A percentile compares a stretch with the other conserved stretches of the same genome.
Evolutionary conservation across 1,140 invertebrate genomes (phyloP).

Genomic region (Heliconius congener): DNA sequence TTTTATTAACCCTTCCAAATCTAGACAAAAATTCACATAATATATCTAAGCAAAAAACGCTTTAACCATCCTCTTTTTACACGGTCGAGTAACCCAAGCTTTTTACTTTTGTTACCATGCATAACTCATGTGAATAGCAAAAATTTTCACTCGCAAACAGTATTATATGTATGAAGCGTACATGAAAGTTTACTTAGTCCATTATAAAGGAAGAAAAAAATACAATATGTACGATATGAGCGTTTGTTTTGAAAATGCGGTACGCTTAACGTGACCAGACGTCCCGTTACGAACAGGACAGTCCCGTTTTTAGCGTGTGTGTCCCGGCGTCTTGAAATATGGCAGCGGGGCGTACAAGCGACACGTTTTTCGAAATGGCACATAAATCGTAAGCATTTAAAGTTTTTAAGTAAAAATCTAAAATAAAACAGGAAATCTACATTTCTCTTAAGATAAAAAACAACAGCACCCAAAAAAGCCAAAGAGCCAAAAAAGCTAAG

Average conservation of each 20-base stretch:
- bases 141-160: neutral
- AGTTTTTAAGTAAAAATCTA: too few relatives aligned
- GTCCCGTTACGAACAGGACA: too few relatives aligned
- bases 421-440: too few relatives aligned
- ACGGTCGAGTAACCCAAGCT: constrained; percentile 1
- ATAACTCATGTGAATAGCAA: constrained; percentile 12
- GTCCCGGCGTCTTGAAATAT: too few relatives aligned
- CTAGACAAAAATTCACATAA: neutral
- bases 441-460: too few relatives aligned
- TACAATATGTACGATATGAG: neutral
- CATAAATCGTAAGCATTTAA: too few relatives aligned
- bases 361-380: too few relatives aligned
- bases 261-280: too few relatives aligned
- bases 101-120: constrained; percentile 7
- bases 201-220: constrained; percentile 8
- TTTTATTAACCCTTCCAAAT: neutral
- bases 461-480: too few relatives aligned
- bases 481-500: too few relatives aligned
- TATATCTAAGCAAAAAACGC: neutral
- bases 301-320: too few relatives aligned
- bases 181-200: constrained; percentile 12
- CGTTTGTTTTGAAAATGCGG: constrained; percentile 5
- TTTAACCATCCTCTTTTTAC: constrained; percentile 17
- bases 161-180: constrained; percentile 6
- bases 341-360: too few relatives aligned